Percentiles rank a stretch among this genome's conserved stretches.
phyloP scores from a whole-genome alignment of 1,140 invertebrate species.

The Drosophila subobscura region DNA sequence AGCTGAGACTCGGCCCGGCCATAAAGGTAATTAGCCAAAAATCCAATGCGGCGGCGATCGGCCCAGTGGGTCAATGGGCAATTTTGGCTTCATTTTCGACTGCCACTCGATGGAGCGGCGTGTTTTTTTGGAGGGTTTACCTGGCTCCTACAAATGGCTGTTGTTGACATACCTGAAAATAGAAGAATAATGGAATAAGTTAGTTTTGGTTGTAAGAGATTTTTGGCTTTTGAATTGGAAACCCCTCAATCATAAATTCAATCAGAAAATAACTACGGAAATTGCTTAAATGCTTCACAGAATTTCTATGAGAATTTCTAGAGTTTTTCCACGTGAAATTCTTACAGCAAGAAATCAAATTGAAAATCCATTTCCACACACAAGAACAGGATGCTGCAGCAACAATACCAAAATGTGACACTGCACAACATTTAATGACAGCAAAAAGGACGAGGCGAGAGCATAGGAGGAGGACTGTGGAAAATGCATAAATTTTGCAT shows the following conservation, averaged over 20 bases:
- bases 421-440: constrained; percentile 58
- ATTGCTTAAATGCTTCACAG: neutral
- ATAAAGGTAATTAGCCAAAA: constrained; percentile 59
- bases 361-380: constrained; percentile 28
- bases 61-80: constrained; percentile 43
- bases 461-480: constrained; percentile 11
- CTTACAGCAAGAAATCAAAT: constrained; percentile 26
- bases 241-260: neutral
- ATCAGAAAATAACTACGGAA: neutral
- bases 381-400: constrained; percentile 4
- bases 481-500: constrained; percentile 67
- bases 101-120: constrained; percentile 21
- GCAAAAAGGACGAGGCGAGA: constrained; percentile 23
- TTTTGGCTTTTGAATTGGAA: neutral
- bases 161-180: constrained; percentile 49
- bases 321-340: constrained; percentile 20
- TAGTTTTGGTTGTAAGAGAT: constrained; percentile 4
- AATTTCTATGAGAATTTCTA: neutral
- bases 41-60: constrained; percentile 26
- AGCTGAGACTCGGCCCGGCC: neutral
- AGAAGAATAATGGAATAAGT: constrained; percentile 9
- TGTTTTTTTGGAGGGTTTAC: constrained; percentile 33
- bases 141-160: neutral
- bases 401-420: constrained; percentile 37
- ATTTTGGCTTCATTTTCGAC: constrained; percentile 24